A percentile compares a stretch with the other conserved stretches of the same genome.
Conservation (phyloP, 2,888 invertebrate species). For the Colletes collaris region DNA sequence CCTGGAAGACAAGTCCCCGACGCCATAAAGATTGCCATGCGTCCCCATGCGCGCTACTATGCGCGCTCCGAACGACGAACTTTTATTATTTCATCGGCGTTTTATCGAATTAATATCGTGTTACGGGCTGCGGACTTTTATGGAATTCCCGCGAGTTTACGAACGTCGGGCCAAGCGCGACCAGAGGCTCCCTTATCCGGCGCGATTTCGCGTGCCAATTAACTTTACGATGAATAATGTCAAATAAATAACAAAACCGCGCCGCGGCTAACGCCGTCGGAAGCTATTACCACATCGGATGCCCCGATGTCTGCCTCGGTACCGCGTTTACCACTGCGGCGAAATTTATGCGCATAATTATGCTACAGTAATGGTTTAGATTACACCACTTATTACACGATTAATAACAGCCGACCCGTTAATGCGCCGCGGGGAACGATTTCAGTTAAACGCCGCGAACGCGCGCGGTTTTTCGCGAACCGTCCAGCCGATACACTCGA, state of each 20-base stretch:
- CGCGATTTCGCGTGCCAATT: constrained; percentile 34
- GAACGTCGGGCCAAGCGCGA: not conserved
- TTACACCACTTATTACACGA: constrained; percentile 54
- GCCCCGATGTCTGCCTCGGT: constrained; percentile 19
- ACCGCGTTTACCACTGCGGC: constrained; percentile 26
- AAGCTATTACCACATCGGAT: constrained; percentile 41
- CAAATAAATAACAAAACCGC: constrained; percentile 35
- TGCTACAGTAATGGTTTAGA: constrained; percentile 44
- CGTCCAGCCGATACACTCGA: too few relatives aligned
- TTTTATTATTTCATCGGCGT: constrained; percentile 30
- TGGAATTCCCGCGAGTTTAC: constrained; percentile 7
- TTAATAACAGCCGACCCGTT: constrained; percentile 45
- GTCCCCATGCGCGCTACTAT: too few relatives aligned
- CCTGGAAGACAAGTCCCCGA: constrained; percentile 7
- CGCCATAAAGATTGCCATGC: constrained; percentile 33
- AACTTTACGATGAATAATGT: constrained; percentile 47
- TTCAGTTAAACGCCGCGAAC: constrained; percentile 6
- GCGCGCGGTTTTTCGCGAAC: not conserved
- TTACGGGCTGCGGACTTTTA: not conserved
- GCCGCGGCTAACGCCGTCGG: constrained; percentile 19
- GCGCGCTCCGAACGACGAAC: too few relatives aligned
- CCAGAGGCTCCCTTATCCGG: not conserved
- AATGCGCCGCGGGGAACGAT: constrained; percentile 28
- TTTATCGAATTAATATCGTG: constrained; percentile 38
- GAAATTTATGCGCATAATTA: constrained; percentile 54